These are phyloP conservation scores for Syrrhaptes paradoxus DNA, from an alignment of 2,113 vertebrate species.

Conservation along the genomic window DNA sequence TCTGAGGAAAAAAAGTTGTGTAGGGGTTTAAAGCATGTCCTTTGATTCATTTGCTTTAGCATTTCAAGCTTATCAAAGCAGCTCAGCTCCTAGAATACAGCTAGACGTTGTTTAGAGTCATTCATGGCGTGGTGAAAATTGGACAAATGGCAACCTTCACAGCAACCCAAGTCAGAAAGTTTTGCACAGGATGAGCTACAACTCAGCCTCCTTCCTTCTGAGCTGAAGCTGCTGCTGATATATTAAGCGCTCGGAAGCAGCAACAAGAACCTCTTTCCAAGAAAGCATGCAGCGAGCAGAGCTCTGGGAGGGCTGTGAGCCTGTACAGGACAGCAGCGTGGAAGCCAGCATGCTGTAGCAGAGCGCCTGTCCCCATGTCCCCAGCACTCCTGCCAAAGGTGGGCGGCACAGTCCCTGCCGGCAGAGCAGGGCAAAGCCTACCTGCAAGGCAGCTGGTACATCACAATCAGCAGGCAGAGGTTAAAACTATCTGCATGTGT, in stretches of 20 bases:
- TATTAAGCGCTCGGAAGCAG: not conserved
- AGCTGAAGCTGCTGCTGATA: not conserved
- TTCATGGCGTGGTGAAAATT: not conserved
- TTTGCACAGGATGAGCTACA: not conserved
- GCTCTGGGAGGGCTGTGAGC: fast-evolving
- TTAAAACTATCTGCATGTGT: not conserved
- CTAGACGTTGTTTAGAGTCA: not conserved
- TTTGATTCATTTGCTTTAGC: not conserved
- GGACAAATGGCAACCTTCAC: not conserved
- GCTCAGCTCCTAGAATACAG: not conserved
- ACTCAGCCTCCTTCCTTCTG: not conserved
- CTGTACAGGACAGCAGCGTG: fast-evolving
- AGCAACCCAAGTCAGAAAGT: not conserved
- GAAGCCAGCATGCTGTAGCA: not conserved
- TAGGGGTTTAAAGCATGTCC: not conserved
- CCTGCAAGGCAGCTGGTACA: not conserved
- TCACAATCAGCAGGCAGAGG: fast-evolving
- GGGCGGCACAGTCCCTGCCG: fast-evolving
- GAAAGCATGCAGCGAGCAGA: not conserved
- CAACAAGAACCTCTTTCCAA: not conserved
- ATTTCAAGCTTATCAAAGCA: not conserved
- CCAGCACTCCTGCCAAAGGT: not conserved
- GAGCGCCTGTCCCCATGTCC: fast-evolving
- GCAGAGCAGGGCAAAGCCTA: fast-evolving
- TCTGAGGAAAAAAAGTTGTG: not conserved